Base-by-base conservation (phyloP, 1,140 invertebrate genomes). In the Daktulosphaira vitifoliae region DNA sequence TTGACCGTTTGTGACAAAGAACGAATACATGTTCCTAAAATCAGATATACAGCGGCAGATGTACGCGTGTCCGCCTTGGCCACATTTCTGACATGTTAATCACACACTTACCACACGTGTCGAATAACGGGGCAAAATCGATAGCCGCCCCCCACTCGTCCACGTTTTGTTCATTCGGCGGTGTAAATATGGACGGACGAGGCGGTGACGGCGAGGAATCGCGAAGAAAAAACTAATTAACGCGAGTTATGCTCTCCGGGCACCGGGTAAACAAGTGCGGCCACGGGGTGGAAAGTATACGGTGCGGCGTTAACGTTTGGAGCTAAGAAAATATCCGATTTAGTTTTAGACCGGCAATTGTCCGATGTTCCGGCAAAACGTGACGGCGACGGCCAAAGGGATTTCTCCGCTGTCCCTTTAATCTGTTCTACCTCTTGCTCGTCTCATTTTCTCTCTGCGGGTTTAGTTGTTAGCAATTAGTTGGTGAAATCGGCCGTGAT, bases 391-490 rank as follows among this genome's bases (percentile, higher is more conserved):
- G 53, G 38, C 53, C 38, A 56, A 39, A 56, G 38, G 54, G 54
- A 59, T 59, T 59, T 59, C 23, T 44, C 54, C 5, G 29, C 29
- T 6, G 29, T 11, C 11, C 29, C 29, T 11, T 33, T 33, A 33
- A 33, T 11, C 29, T n/a, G n/a, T n/a, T 33, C 29, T 33, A 11
- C 29, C 29, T 11, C 29, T 11, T 33, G 11, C 29, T 11, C n/a
- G n/a, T n/a, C n/a, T n/a, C 53, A n/a, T 25, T 44, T 8, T 16
- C 56, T 42, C 11, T 23, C 25, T 25, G n/a, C 22, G 39, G 56
- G 39, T 46, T 59, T 59, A 46, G 54, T 33, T 48, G 39, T 11
- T 62, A 25, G 42, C 56, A 62, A 62, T 62, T 62, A 62, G 56
- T 48, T 44, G 42, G 56, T 48, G 42, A 62, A 62, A 48, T 62